Evolutionary conservation across 2,797 vertebrate genomes (phyloP).

Genomic region (Pampus argenteus): DNA sequence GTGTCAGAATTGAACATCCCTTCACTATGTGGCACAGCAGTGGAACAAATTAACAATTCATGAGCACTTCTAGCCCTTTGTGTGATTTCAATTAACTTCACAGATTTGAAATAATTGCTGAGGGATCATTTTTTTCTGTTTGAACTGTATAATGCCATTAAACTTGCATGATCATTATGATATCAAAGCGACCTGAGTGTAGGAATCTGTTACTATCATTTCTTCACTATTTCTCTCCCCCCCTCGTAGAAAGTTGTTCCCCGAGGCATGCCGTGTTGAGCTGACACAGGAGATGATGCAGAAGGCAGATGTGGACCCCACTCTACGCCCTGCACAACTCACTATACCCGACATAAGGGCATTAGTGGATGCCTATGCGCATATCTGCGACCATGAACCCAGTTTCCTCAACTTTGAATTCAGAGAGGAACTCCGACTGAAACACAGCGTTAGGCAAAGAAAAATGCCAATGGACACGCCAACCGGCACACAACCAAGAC

Average conservation of each 20-base stretch:
- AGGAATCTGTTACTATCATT: conserved; percentile 26
- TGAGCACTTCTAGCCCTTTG: conserved; percentile 57
- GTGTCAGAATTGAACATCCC: conserved; percentile 20
- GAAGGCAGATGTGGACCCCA: conserved; percentile 91
- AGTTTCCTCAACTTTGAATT: conserved; percentile 87
- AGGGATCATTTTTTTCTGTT: conserved; percentile 63
- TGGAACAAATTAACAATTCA: conserved; percentile 67
- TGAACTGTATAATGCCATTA: conserved; percentile 67
- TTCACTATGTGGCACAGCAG: conserved; percentile 20
- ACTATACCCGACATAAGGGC: conserved; percentile 88
- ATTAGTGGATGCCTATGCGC: conserved; percentile 88
- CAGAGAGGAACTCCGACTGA: conserved; percentile 89
- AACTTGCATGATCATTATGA: conserved; percentile 66
- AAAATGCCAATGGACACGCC: neutral
- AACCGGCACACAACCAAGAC: conserved; percentile 4
- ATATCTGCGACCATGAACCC: conserved; percentile 85
- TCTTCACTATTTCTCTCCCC: neutral
- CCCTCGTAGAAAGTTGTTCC: conserved; percentile 90
- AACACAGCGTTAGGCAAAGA: conserved; percentile 37
- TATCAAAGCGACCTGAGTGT: conserved; percentile 68
- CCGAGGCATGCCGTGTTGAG: conserved; percentile 85
- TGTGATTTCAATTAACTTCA: conserved; percentile 76
- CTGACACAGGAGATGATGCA: conserved; percentile 87
- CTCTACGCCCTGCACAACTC: conserved; percentile 88
- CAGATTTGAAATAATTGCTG: conserved; percentile 69